Evolutionary conservation across 1,140 invertebrate genomes (phyloP).

Genomic region (Agrilus planipennis): DNA sequence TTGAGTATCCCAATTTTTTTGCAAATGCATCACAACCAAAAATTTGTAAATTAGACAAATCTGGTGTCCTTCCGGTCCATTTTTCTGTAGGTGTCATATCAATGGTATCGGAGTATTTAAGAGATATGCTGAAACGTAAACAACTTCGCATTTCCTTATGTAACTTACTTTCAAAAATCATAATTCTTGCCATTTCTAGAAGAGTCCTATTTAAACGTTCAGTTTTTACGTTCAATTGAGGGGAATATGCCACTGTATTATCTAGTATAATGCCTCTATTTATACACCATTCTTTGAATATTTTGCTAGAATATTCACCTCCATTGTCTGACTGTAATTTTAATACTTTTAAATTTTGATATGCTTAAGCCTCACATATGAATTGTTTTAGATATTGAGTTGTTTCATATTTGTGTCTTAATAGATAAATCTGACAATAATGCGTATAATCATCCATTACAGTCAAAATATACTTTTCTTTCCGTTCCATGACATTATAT

Average conservation of each 20-base stretch:
- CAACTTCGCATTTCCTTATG: no score
- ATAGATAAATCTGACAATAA: no score
- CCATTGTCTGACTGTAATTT: conserved; percentile 15
- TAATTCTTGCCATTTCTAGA: conserved; percentile 15
- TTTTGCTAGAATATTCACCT: conserved; percentile 5
- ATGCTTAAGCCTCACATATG: background rate
- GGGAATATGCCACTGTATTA: conserved; percentile 25
- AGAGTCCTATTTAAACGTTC: conserved; percentile 18
- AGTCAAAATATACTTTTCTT: conserved; percentile 29
- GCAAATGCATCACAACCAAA: no score
- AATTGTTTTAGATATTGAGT: no score
- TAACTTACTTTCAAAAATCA: conserved; percentile 21
- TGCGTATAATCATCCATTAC: conserved; percentile 33
- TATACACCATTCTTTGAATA: conserved; percentile 20
- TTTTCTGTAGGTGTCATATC: no score
- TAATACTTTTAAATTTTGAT: conserved; percentile 12
- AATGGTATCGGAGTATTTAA: no score
- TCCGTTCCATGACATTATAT: conserved; percentile 20
- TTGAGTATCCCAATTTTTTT: no score
- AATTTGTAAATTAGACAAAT: no score
- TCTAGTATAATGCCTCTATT: conserved; percentile 18
- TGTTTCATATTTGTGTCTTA: no score
- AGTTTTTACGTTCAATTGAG: conserved; percentile 23
- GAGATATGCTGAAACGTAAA: no score
- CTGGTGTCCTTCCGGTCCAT: no score